Evolutionary conservation across 2,113 vertebrate genomes (phyloP).

Genomic region (Sinocyclocheilus maitianheensis): DNA sequence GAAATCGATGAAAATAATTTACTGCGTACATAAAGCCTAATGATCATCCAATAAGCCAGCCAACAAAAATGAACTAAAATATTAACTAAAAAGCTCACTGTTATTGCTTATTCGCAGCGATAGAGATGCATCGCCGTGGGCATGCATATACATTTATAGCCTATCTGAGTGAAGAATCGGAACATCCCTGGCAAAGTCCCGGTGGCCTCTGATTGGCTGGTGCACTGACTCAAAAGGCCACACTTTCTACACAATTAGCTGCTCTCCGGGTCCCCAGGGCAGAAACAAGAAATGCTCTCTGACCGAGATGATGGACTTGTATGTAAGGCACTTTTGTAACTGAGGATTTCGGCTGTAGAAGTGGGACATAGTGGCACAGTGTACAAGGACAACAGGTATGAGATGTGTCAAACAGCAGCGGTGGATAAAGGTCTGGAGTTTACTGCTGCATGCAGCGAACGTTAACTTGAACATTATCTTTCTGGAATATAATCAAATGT

Average conservation of each 20-base stretch:
- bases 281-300: conserved; percentile 9
- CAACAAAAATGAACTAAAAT: neutral
- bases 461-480: neutral
- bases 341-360: conserved; percentile 23
- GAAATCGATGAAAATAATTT: conserved; percentile 17
- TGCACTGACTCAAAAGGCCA: conserved; percentile 34
- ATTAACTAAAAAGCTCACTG: neutral
- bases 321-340: conserved; percentile 28
- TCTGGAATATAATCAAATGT: neutral
- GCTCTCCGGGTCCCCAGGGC: conserved; percentile 27
- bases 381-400: neutral
- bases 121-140: neutral
- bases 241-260: conserved; percentile 45
- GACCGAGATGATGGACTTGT: conserved; percentile 31
- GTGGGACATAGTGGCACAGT: conserved; percentile 24
- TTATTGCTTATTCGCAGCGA: conserved; percentile 16
- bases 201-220: conserved; percentile 41
- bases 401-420: neutral
- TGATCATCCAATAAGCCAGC: conserved; percentile 7
- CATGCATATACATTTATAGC: neutral
- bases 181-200: conserved; percentile 6
- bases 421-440: neutral
- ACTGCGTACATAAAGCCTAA: neutral
- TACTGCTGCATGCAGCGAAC: neutral
- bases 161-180: conserved; percentile 19